Conservation (phyloP, 2,888 invertebrate genomes). For the Agriotes lineatus region DNA sequence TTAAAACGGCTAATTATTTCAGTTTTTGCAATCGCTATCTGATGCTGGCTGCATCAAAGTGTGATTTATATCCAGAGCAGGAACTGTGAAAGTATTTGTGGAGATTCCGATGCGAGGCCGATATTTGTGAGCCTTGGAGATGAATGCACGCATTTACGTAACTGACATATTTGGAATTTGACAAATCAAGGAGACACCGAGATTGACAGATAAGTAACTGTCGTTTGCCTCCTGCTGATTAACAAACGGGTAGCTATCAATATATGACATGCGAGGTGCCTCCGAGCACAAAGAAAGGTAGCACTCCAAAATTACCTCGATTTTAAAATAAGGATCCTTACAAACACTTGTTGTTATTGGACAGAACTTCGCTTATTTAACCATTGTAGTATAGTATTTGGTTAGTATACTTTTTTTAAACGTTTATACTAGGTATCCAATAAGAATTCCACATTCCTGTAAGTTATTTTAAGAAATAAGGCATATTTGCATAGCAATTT, state of each 20-base stretch:
- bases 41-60: conserved; percentile 4
- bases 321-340: conserved; percentile 18
- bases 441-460: too few relatives aligned
- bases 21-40: conserved; percentile 41
- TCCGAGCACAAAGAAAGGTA: conserved; percentile 12
- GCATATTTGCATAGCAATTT: too few relatives aligned
- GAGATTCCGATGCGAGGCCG: conserved; percentile 26
- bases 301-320: conserved; percentile 15
- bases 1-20: conserved; percentile 41
- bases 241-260: conserved; percentile 49
- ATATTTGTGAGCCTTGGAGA: conserved; percentile 37
- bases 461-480: too few relatives aligned
- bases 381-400: too few relatives aligned
- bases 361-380: too few relatives aligned
- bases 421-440: too few relatives aligned
- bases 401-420: too few relatives aligned
- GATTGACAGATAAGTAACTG: conserved; percentile 53
- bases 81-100: conserved; percentile 33
- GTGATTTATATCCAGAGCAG: conserved; percentile 30
- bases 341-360: neutral
- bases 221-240: conserved; percentile 50
- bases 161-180: conserved; percentile 52
- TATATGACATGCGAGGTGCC: conserved; percentile 41
- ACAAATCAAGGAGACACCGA: conserved; percentile 51
- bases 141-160: conserved; percentile 49